Conservation (phyloP, 2,888 invertebrate genomes). For the Hartigia nigra region DNA sequence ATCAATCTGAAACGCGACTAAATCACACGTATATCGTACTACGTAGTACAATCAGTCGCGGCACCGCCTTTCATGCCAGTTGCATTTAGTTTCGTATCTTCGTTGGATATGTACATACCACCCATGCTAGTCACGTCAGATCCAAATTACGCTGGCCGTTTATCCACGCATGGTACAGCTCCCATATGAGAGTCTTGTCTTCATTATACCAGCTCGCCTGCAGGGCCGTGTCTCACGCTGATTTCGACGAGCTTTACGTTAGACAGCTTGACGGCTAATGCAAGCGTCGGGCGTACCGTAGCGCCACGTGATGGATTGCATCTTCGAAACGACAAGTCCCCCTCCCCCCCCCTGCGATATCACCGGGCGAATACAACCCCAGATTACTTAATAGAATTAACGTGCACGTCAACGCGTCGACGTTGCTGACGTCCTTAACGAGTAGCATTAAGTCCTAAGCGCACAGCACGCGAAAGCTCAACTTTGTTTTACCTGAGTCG, state of each 20-base stretch:
- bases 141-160: background rate
- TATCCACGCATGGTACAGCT: background rate
- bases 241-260: background rate
- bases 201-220: background rate
- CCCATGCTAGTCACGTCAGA: background rate
- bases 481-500: background rate
- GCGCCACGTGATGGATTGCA: background rate
- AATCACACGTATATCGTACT: background rate
- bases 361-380: background rate
- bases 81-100: background rate
- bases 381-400: background rate
- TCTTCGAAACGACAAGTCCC: background rate
- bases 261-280: constrained; percentile 2
- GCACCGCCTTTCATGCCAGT: background rate
- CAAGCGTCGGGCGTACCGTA: background rate
- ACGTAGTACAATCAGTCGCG: background rate
- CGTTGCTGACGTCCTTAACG: background rate
- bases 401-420: background rate
- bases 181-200: background rate
- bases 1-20: no score
- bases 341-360: background rate
- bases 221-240: background rate
- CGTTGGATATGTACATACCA: background rate
- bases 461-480: background rate
- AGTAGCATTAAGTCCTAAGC: background rate